phyloP scores from a whole-genome alignment of 2,888 invertebrate species.

The Vesta saturnalis region DNA sequence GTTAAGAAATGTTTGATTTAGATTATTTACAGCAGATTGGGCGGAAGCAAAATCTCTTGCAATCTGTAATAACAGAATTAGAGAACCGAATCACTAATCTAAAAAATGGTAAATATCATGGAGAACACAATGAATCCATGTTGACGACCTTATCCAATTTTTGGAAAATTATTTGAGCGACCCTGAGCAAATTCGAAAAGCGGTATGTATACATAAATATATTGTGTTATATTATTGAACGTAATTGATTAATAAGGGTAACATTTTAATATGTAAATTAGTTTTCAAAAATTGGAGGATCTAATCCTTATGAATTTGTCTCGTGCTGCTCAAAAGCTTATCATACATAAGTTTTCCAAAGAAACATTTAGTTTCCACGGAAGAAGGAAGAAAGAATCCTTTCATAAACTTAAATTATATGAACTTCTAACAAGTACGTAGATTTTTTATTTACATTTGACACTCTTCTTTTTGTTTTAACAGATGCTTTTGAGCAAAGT shows the following conservation, averaged over 20 bases:
- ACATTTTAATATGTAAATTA: not conserved
- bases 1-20: no score
- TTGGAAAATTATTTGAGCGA: not conserved
- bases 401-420: not conserved
- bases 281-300: not conserved
- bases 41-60: not conserved
- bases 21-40: no score
- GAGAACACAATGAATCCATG: no score
- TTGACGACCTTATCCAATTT: not conserved
- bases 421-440: no score
- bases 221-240: no score
- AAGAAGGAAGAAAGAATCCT: not conserved
- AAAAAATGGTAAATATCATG: no score
- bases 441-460: no score
- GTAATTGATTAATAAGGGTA: no score
- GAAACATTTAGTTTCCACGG: not conserved
- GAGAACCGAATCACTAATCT: no score
- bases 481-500: not conserved
- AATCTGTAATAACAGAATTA: not conserved
- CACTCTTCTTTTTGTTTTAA: no score
- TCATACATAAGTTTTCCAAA: not conserved
- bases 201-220: no score
- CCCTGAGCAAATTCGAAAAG: no score
- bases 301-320: not conserved
- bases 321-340: not conserved